Evolutionary conservation across 2,888 invertebrate genomes (phyloP), one percentile per base, ranked within the genome.

Genomic region (Microplitis deprimator): DNA sequence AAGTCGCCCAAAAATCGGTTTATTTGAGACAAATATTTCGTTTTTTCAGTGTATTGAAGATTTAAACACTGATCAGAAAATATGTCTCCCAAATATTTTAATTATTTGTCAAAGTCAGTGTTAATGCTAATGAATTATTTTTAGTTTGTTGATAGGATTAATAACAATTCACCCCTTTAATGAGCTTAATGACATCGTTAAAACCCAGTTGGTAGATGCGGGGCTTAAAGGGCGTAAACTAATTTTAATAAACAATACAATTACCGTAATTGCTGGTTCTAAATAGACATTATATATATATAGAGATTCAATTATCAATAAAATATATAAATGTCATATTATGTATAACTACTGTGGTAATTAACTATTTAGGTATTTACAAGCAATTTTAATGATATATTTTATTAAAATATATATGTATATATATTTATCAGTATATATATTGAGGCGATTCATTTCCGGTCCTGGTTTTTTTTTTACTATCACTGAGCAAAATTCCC

Each of bases 121-220:
- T 29, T 29, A 0, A 4, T 29, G 3, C 29, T 29, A 29, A 62
- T 16, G 2, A 16, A 41, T 17, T n/a, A 16, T 29, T 29, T 29
- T 4, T 29, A 29, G 29, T 29, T 67, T 13, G 10, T 3, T 59
- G 5, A 41, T 39, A 2, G 59, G 38, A 4, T 29, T 69, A 16
- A 29, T 62, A 69, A 39, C 39, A 84, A 81, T 85, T 84, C 88
- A 87, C 89, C 88, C 88, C 89, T 89, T 88, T 89, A 88, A 89
- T 88, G 88, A 88, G 86, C 85, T 87, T 85, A 85, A 85, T 86
- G 85, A 87, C 82, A 88, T 87, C 87, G 84, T 87, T 70, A 84
- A 87, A 88, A 86, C 86, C 87, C 88, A 89, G 87, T 83, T 85
- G 83, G 83, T 87, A 87, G 88, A 87, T 84, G 85, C 50, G 87